Evolutionary conservation across 2,797 vertebrate species (phyloP).

Genomic region (Trachops cirrhosus): DNA sequence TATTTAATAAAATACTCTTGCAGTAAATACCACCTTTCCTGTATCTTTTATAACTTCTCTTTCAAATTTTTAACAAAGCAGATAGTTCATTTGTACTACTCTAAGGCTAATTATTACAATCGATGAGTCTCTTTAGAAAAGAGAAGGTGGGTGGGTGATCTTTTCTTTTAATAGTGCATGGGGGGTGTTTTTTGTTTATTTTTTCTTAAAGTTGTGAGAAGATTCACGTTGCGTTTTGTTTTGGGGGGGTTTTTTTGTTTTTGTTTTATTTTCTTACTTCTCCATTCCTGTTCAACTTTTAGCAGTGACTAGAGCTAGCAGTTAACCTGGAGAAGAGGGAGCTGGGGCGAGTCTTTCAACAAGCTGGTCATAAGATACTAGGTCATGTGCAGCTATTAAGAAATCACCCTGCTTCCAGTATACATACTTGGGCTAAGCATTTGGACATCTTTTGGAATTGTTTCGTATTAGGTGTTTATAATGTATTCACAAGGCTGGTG

Average conservation of each 20-base stretch:
- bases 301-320: constrained; percentile 50
- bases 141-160: background rate
- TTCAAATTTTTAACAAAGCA: background rate
- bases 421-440: background rate
- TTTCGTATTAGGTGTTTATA: constrained; percentile 8
- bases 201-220: background rate
- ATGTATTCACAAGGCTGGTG: background rate
- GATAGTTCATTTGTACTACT: background rate
- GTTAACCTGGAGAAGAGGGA: constrained; percentile 47
- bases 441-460: constrained; percentile 15
- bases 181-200: background rate
- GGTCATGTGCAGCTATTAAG: constrained; percentile 40
- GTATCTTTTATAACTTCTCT: background rate
- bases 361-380: constrained; percentile 58
- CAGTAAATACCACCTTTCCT: background rate
- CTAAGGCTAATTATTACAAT: background rate
- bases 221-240: background rate
- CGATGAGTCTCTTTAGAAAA: background rate
- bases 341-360: background rate
- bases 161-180: constrained; percentile 16
- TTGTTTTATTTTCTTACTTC: background rate
- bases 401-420: background rate
- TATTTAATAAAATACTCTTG: constrained; percentile 41
- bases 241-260: no score
- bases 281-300: constrained; percentile 56